Percentiles rank a stretch among this genome's conserved stretches.
phyloP scores from a whole-genome alignment of 2,113 vertebrate genomes.

The Diadophis punctatus region DNA sequence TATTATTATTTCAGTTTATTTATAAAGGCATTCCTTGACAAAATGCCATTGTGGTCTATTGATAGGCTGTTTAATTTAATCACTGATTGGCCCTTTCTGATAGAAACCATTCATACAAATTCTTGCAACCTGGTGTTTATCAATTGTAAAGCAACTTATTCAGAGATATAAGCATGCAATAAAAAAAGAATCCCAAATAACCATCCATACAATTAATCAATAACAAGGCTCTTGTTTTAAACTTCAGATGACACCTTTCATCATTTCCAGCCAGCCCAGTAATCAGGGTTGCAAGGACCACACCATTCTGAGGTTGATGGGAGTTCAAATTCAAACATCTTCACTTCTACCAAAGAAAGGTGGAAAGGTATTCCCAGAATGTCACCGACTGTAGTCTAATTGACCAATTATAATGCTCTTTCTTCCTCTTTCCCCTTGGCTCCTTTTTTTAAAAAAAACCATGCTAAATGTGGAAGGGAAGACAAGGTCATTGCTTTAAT shows the following conservation, averaged over 20 bases:
- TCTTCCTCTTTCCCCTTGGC: not conserved
- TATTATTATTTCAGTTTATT: not conserved
- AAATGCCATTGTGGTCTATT: not conserved
- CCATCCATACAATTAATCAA: not conserved
- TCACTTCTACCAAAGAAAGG: not conserved
- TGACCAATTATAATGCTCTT: not conserved
- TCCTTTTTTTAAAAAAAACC: not conserved
- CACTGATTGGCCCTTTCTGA: not conserved
- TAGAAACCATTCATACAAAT: not conserved
- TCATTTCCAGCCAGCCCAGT: not conserved
- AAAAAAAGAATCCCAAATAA: not conserved
- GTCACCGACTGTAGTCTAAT: not conserved
- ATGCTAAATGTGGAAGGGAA: not conserved
- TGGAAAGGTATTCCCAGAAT: not conserved
- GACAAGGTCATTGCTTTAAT: conserved; percentile 12
- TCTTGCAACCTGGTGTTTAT: not conserved
- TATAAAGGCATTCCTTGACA: not conserved
- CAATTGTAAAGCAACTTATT: not conserved
- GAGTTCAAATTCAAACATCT: not conserved
- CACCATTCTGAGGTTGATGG: not conserved
- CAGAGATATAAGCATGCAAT: not conserved
- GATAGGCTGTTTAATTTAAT: not conserved
- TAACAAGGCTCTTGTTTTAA: not conserved
- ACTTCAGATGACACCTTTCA: not conserved
- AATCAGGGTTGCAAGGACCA: not conserved